Evolutionary conservation across 2,797 vertebrate species (phyloP).

Genomic region (Oreortyx pictus): DNA sequence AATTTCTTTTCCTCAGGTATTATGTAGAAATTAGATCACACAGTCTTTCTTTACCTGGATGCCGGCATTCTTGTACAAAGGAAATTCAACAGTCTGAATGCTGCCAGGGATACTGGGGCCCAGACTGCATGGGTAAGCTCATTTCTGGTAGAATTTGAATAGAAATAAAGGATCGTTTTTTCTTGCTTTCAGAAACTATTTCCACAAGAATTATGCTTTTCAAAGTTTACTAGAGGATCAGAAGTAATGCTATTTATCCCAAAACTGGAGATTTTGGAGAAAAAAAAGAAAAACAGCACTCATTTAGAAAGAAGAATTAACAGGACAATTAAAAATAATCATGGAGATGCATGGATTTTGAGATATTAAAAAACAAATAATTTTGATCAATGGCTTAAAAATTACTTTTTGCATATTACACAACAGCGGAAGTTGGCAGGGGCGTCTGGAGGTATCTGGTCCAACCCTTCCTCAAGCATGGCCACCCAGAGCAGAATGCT

Average conservation of each 20-base stretch:
- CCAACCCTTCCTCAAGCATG: not conserved
- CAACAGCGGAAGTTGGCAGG: not conserved
- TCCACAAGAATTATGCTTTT: not conserved
- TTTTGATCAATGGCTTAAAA: not conserved
- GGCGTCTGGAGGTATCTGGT: not conserved
- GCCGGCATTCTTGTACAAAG: conserved; percentile 84
- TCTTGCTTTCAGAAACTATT: not conserved
- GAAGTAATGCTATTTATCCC: not conserved
- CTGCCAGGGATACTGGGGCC: conserved; percentile 92
- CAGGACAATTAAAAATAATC: not conserved
- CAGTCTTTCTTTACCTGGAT: conserved; percentile 79
- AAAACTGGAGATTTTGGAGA: not conserved
- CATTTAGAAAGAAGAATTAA: not conserved
- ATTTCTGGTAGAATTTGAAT: not conserved
- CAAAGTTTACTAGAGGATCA: not conserved
- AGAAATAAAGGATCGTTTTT: not conserved
- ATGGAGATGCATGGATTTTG: not conserved
- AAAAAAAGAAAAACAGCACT: not conserved
- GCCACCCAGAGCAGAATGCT: not conserved
- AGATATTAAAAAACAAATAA: not conserved
- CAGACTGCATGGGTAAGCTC: conserved; percentile 87
- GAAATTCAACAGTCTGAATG: conserved; percentile 81
- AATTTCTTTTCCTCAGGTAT: conserved; percentile 75
- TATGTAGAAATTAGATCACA: conserved; percentile 39
- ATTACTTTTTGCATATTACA: not conserved